Evolutionary conservation across 23 tunicate genomes (phyloP).

Genomic region (Styela plicata): DNA sequence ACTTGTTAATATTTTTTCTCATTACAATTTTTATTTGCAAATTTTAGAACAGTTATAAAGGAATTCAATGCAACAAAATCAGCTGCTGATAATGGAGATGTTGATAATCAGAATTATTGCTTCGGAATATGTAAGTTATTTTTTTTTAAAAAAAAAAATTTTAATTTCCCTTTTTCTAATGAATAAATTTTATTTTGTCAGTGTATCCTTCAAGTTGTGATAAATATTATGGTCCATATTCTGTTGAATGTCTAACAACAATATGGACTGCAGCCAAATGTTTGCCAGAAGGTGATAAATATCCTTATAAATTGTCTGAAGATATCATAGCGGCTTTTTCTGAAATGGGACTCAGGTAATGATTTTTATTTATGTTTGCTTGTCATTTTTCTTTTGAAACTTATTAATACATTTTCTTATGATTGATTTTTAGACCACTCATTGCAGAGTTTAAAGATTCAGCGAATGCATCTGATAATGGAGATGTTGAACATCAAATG

Average conservation of each 20-base stretch:
- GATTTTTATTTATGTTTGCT: too few relatives aligned
- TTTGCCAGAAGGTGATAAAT: constrained; percentile 18
- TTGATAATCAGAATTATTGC: constrained; percentile 1
- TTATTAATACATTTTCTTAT: too few relatives aligned
- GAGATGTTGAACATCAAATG: constrained; percentile 1
- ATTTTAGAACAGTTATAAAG: constrained; percentile 5
- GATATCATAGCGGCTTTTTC: neutral
- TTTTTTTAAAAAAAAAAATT: too few relatives aligned
- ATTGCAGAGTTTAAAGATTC: neutral
- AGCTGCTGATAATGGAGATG: constrained; percentile 25
- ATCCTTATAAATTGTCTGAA: constrained; percentile 17
- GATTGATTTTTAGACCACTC: constrained; percentile 8
- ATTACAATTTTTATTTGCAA: too few relatives aligned
- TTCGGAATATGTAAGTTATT: constrained; percentile 21
- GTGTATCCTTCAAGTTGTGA: constrained; percentile 9
- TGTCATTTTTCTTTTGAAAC: too few relatives aligned
- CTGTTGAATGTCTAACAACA: constrained; percentile 6
- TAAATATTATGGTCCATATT: constrained; percentile 23
- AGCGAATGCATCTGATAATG: neutral
- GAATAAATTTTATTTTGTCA: neutral
- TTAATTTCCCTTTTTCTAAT: neutral
- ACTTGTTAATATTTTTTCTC: too few relatives aligned
- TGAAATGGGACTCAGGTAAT: constrained; percentile 19
- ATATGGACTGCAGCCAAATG: constrained; percentile 22
- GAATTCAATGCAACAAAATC: constrained; percentile 27